phyloP scores from a whole-genome alignment of 1,140 invertebrate species.

The Micrasema minimum region DNA sequence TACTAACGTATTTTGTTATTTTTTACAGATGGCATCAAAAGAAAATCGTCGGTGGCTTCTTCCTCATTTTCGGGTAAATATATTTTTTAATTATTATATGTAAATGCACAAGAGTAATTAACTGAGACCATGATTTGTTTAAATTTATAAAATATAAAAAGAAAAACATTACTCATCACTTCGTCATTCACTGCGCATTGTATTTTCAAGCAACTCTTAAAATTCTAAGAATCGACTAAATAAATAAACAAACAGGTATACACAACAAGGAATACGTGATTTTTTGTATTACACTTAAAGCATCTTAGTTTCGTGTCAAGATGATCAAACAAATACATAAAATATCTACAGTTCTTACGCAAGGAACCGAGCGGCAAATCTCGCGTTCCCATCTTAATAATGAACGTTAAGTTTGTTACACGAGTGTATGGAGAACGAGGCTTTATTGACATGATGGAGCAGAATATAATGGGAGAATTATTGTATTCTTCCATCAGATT shows the following conservation, averaged over 20 bases:
- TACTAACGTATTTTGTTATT: no score
- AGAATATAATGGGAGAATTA: conserved; percentile 32
- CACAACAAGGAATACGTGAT: no score
- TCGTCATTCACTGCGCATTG: no score
- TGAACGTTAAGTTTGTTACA: conserved; percentile 4
- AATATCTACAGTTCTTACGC: background rate
- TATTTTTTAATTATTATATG: background rate
- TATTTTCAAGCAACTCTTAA: no score
- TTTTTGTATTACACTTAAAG: background rate
- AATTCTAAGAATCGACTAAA: no score
- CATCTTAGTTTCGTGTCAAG: conserved; percentile 1
- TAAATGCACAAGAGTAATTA: no score
- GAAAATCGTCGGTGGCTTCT: conserved; percentile 20
- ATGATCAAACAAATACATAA: background rate
- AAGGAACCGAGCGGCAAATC: background rate
- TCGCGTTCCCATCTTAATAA: background rate
- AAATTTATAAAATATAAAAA: no score
- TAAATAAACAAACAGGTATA: no score
- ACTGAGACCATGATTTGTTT: no score
- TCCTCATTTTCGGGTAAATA: conserved; percentile 38
- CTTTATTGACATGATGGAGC: conserved; percentile 24
- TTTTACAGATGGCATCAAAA: conserved; percentile 36
- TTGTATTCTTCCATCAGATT: conserved; percentile 33
- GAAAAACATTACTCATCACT: no score
- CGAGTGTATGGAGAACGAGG: conserved; percentile 1